Base-by-base conservation (phyloP, 2,797 vertebrate genomes). In the Scomberomorus guttatus region DNA sequence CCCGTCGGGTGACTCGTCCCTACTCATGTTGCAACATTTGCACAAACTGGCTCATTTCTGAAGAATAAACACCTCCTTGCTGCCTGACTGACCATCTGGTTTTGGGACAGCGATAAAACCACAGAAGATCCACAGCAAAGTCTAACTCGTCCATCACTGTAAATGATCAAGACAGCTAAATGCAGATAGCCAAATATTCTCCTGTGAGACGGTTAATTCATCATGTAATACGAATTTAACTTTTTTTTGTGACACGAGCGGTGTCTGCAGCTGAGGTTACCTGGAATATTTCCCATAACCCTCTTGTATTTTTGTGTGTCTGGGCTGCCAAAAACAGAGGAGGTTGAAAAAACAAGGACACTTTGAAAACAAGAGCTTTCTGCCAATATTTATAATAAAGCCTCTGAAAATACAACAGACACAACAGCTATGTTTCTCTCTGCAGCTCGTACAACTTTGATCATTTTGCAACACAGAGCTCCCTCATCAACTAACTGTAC, bases 81-180 rank as follows among this genome's bases (percentile, higher is more conserved):
- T 67, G 69, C 56, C 55, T 82, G 27, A 32, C 37, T 22, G 73
- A 84, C 78, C 77, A 77, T 71, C 83, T 86, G 85, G 68, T 83
- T 81, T 84, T 60, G 27, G 65, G 72, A 72, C 15, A 4, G 42
- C 14, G 20, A 77, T 55, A 58, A 76, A 83, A 61, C 50, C 65
- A 46, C 29, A 39, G 42, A 72, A 77, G 59, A 61, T 44, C 71
- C 34, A 39, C 32, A 20, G 51, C 51, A 52, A 54, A 37, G 42
- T 72, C 60, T 24, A 46, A 81, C 61, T 56, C 25, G 24, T 76
- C 74, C 52, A 39, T 81, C 77, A 61, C 42, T 54, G 46, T 39
- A 46, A 66, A 39, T 6, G 34, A 76, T 72, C 39, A 37, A 46
- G 74, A 72, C 68, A 12, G 72, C 48, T 48, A 25, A 73, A 63